Evolutionary conservation across 2,113 vertebrate species (phyloP).

Genomic region (Neodontobutis hainanensis): DNA sequence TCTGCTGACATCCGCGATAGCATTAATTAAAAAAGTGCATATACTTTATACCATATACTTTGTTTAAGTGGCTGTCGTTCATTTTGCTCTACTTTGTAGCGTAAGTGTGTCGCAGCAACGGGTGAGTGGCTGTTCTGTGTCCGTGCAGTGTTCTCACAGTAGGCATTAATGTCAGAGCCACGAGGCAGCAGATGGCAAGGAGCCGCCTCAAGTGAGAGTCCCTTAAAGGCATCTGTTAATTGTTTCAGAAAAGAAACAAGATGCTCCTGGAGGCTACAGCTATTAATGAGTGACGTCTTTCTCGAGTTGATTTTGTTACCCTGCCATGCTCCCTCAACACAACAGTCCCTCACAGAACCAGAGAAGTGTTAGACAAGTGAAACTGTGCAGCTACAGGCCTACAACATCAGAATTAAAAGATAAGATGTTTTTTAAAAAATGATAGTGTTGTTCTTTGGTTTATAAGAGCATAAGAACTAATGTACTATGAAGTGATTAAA

Average conservation of each 20-base stretch:
- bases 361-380: too few relatives aligned
- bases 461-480: too few relatives aligned
- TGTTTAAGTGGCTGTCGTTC: neutral
- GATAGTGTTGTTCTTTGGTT: too few relatives aligned
- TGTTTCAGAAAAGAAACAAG: conserved; percentile 60
- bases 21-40: too few relatives aligned
- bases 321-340: too few relatives aligned
- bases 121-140: conserved; percentile 6
- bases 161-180: conserved; percentile 60
- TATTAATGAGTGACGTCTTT: conserved; percentile 10
- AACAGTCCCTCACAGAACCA: too few relatives aligned
- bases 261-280: conserved; percentile 32
- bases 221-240: conserved; percentile 72
- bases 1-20: too few relatives aligned
- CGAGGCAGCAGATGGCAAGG: conserved; percentile 72
- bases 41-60: too few relatives aligned
- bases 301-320: conserved; percentile 20
- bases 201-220: conserved; percentile 63
- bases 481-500: too few relatives aligned
- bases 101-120: conserved; percentile 2
- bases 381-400: too few relatives aligned
- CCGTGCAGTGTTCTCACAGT: conserved; percentile 49
- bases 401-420: too few relatives aligned
- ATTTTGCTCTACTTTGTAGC: neutral
- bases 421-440: too few relatives aligned